Conservation (phyloP, 2,888 invertebrate species). For the Diarsia dahlii region DNA sequence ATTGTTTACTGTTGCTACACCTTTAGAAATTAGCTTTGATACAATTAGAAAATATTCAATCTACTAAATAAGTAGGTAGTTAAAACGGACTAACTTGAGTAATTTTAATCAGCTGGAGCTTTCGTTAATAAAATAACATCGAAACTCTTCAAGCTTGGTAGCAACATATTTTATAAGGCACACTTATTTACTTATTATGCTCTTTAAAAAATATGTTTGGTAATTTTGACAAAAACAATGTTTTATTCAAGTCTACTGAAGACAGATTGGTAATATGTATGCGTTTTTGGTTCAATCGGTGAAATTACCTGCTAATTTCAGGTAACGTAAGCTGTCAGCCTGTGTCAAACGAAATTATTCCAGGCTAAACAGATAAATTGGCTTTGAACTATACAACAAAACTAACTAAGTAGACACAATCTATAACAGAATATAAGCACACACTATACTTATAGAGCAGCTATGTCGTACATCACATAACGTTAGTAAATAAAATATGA, state of each 20-base stretch:
- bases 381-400: not conserved
- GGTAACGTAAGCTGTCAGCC: slow-evolving; percentile 12
- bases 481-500: not conserved
- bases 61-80: not conserved
- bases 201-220: not conserved
- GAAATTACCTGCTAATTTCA: slow-evolving; percentile 5
- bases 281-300: not conserved
- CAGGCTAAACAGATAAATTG: not conserved
- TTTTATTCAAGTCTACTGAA: not conserved
- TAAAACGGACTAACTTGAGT: not conserved
- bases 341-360: slow-evolving; percentile 5
- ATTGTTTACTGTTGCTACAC: not conserved
- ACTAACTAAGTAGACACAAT: not conserved
- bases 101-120: not conserved
- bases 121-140: not conserved
- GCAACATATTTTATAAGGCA: not conserved
- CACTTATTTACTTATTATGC: not conserved
- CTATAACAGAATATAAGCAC: not conserved
- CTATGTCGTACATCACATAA: not conserved
- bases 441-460: not conserved
- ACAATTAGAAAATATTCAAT: not conserved
- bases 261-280: not conserved
- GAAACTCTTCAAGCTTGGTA: not conserved
- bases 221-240: not conserved
- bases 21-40: not conserved